A percentile compares a stretch with the other conserved stretches of the same genome.
phyloP scores from a whole-genome alignment of 1,140 invertebrate genomes.

The Aporrectodea caliginosa region DNA sequence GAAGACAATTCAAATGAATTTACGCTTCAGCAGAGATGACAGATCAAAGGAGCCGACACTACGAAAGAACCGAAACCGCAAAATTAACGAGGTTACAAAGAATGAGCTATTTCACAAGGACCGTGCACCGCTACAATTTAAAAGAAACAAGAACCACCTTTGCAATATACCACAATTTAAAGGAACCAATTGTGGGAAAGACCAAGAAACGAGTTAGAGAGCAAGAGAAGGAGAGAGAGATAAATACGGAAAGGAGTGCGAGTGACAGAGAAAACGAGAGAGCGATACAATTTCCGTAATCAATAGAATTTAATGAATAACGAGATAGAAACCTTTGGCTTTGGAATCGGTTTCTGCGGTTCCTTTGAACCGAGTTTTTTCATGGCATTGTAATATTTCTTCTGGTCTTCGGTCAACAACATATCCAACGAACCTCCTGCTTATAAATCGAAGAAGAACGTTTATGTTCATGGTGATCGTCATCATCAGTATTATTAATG shows the following conservation, averaged over 20 bases:
- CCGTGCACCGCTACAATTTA: too few species aligned
- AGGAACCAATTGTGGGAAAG: too few species aligned
- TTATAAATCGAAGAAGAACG: too few species aligned
- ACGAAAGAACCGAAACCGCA: too few species aligned
- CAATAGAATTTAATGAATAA: too few species aligned
- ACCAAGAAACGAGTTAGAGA: neutral
- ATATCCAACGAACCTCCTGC: conserved; percentile 95
- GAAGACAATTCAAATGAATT: too few species aligned
- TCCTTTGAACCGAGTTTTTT: conserved; percentile 99
- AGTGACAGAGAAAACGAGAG: conserved; percentile 62
- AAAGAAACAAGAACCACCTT: too few species aligned
- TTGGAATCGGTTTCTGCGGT: conserved; percentile 93
- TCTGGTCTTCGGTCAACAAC: conserved; percentile 99
- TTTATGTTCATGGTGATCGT: neutral
- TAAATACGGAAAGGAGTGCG: conserved; percentile 85
- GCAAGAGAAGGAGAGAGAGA: neutral
- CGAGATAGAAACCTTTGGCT: conserved; percentile 74
- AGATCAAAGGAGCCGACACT: too few species aligned
- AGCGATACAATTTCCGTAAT: neutral
- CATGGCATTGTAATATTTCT: conserved; percentile 99
- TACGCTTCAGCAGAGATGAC: too few species aligned
- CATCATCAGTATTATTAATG: neutral
- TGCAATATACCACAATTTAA: too few species aligned
- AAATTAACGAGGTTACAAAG: too few species aligned
- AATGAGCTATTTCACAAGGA: too few species aligned